Percentiles rank a stretch among this genome's conserved stretches.
phyloP scores from a whole-genome alignment of 2,113 vertebrate species.

The Macquaria ambigua region DNA sequence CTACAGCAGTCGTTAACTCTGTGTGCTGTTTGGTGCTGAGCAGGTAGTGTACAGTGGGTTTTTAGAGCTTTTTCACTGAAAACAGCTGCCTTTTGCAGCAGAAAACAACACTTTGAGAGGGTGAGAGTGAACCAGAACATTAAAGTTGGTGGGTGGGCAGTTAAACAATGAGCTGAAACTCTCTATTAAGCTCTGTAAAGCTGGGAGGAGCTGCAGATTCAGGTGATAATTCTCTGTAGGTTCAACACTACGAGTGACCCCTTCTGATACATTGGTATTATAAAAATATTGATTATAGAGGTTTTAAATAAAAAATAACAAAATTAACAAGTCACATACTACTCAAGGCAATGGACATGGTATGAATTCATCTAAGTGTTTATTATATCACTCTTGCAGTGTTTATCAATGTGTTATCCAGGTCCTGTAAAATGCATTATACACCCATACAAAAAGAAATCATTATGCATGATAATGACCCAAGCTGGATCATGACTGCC shows the following conservation, averaged over 20 bases:
- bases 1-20: neutral
- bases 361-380: neutral
- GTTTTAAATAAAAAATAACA: neutral
- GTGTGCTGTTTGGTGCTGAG: neutral
- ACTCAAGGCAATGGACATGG: neutral
- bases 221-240: neutral
- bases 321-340: neutral
- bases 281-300: neutral
- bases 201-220: neutral
- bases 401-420: neutral
- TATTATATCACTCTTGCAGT: neutral
- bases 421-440: slow-evolving; percentile 16
- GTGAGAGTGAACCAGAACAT: too few relatives aligned
- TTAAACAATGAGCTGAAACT: too few relatives aligned
- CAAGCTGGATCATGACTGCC: slow-evolving; percentile 26
- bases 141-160: too few relatives aligned
- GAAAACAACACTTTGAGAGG: neutral
- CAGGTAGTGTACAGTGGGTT: neutral
- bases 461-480: slow-evolving; percentile 32
- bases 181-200: neutral
- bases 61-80: neutral
- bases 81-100: neutral
- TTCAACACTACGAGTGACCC: neutral
- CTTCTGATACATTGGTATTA: neutral
- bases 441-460: slow-evolving; percentile 18